Evolutionary conservation across 2,888 invertebrate genomes (phyloP), one percentile per base, ranked within the genome.

Genomic region (Aleiodes testaceus): DNA sequence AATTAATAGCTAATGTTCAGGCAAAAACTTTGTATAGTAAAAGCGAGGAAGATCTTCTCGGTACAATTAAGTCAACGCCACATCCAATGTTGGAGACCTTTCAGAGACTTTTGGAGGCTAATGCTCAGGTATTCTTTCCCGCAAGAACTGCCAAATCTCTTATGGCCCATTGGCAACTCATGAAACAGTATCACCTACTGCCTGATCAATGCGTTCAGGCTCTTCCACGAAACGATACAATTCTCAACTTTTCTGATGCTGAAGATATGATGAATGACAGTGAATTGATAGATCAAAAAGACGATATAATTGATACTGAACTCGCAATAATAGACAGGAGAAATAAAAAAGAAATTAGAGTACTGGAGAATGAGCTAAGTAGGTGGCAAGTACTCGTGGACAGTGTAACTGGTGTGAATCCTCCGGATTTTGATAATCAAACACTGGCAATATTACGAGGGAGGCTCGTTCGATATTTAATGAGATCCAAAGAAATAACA

Each of bases 361-460:
- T 94, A 55, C 86, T 98, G 70, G 98, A 98, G 87, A 95, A 95
- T 81, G 97, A 98, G 81, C 86, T 97, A 67, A 91, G 93, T 0
- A 93, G 97, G 72, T 97, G 97, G 96, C 97, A 97, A 85, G 95
- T 95, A 1, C 88, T 98, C 74, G 97, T 98, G 16, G 97, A 98
- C 87, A 95, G 95, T 42, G 94, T 97, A 12, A 93, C 94, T 50
- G 94, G 95, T 0, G 93, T 94, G 1, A 94, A 93, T 75, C 93
- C 93, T 11, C 93, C 94, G 1, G 97, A 98, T 85, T 93, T 98
- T 85, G 98, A 98, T 87, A 94, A 93, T 86, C 96, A 97, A 87
- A 98, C 98, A 0, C 90, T 98, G 68, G 98, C 97, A 0, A 96
- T 98, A 49, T 89, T 99, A 42, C 90, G 97, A 30, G 98, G 98